Conservation (phyloP, 2,888 invertebrate genomes). For the Molanna angustata region DNA sequence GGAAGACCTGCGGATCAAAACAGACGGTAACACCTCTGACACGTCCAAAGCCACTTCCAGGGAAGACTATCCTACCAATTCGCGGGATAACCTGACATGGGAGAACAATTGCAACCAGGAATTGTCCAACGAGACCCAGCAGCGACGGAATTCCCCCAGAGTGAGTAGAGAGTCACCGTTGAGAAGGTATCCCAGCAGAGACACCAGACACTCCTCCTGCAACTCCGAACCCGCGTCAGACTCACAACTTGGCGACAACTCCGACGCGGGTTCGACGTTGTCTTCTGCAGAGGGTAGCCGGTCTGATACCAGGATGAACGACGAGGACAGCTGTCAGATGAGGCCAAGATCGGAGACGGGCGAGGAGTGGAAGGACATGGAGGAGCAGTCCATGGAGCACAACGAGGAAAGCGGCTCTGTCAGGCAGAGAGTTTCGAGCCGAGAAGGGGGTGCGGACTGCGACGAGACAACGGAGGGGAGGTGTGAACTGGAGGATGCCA, state of each 20-base stretch:
- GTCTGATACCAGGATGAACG: slow-evolving; percentile 1
- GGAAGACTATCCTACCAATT: slow-evolving; percentile 3
- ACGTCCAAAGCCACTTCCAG: slow-evolving; percentile 1
- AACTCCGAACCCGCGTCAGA: slow-evolving; percentile 7
- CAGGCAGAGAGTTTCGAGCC: not conserved
- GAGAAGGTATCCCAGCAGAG: not conserved
- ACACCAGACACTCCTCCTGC: slow-evolving; percentile 8
- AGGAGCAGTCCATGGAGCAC: not conserved
- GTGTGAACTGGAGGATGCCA: not conserved
- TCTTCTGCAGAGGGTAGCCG: slow-evolving; percentile 16
- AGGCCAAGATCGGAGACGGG: not conserved
- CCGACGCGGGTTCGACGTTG: slow-evolving; percentile 10
- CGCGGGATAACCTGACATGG: not conserved
- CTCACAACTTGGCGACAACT: slow-evolving; percentile 6
- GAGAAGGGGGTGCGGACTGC: not conserved
- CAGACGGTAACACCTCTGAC: slow-evolving; percentile 5
- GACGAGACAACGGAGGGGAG: not conserved
- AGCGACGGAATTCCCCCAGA: not conserved
- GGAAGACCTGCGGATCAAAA: slow-evolving; percentile 11
- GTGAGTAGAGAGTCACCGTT: not conserved
- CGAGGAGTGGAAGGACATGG: not conserved
- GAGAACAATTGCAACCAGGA: slow-evolving; percentile 1
- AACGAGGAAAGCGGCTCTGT: not conserved
- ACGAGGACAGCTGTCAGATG: not conserved
- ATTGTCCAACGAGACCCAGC: not conserved